Conservation (phyloP, 2,797 vertebrate genomes). For the Pachyuromys duprasi region DNA sequence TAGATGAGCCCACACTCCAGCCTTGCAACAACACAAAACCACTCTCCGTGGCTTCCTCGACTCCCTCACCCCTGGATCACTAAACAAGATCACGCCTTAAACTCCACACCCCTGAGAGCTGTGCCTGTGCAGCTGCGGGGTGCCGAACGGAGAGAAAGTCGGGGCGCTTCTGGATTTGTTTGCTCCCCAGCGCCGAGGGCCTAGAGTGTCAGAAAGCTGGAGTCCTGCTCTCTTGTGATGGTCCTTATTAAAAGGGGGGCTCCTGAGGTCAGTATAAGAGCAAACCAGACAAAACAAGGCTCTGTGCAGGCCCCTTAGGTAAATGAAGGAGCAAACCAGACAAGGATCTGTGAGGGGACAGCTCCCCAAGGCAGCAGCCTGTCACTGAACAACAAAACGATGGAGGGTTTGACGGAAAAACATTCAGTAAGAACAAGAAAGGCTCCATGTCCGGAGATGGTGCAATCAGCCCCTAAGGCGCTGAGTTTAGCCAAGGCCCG, state of each 20-base stretch:
- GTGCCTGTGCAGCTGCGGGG: not conserved
- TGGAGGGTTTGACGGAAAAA: not conserved
- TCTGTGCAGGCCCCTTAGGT: not conserved
- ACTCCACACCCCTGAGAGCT: not conserved
- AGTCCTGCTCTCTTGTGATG: not conserved
- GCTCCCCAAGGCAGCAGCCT: not conserved
- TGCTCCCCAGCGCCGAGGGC: not conserved
- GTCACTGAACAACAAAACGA: not conserved
- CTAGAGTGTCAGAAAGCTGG: not conserved
- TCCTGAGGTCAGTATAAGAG: not conserved
- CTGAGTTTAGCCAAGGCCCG: not conserved
- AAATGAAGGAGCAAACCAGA: not conserved
- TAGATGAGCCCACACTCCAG: not conserved
- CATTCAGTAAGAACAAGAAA: slow-evolving; percentile 3
- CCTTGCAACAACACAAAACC: not conserved
- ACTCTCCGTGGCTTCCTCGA: not conserved
- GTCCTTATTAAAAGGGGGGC: not conserved
- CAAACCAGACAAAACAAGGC: not conserved
- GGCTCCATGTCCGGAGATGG: not conserved
- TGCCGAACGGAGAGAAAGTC: not conserved
- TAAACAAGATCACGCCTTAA: not conserved
- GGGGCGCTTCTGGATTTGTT: not conserved
- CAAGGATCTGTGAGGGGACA: not conserved
- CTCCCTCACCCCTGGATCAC: not conserved
- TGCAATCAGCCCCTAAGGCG: not conserved